These are phyloP conservation scores for Drosophila siamana DNA, from an alignment of 2,888 invertebrate genomes.

Conservation along the genomic window DNA sequence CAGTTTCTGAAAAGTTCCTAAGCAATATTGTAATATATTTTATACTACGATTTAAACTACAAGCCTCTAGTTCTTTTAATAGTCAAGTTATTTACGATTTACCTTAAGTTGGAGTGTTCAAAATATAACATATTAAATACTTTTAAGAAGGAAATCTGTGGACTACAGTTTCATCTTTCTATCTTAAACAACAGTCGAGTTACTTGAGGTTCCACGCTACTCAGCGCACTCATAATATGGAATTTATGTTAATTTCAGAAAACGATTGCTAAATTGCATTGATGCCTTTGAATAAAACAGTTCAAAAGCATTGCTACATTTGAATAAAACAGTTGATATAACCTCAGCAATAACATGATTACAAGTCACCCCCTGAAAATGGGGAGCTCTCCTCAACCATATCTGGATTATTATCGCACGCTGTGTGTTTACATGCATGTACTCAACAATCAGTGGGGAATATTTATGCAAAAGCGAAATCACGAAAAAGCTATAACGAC, in stretches of 20 bases:
- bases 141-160: too few relatives aligned
- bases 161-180: not conserved
- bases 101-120: too few relatives aligned
- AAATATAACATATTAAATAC: too few relatives aligned
- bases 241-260: not conserved
- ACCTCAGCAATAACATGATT: slow-evolving; percentile 15
- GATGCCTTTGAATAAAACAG: not conserved
- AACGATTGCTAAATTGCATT: not conserved
- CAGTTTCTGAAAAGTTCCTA: too few relatives aligned
- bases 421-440: slow-evolving; percentile 60
- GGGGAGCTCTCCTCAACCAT: not conserved
- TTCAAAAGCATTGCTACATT: not conserved
- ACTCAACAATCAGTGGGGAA: slow-evolving; percentile 64
- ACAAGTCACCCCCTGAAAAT: not conserved
- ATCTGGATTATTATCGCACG: slow-evolving; percentile 33
- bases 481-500: slow-evolving; percentile 73
- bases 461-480: slow-evolving; percentile 73
- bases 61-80: too few relatives aligned
- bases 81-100: too few relatives aligned
- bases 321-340: not conserved
- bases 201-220: not conserved
- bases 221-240: not conserved
- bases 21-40: too few relatives aligned
- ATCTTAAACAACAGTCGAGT: not conserved
- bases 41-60: too few relatives aligned